phyloP scores from a whole-genome alignment of 2,797 vertebrate genomes.

The Salmo trutta region DNA sequence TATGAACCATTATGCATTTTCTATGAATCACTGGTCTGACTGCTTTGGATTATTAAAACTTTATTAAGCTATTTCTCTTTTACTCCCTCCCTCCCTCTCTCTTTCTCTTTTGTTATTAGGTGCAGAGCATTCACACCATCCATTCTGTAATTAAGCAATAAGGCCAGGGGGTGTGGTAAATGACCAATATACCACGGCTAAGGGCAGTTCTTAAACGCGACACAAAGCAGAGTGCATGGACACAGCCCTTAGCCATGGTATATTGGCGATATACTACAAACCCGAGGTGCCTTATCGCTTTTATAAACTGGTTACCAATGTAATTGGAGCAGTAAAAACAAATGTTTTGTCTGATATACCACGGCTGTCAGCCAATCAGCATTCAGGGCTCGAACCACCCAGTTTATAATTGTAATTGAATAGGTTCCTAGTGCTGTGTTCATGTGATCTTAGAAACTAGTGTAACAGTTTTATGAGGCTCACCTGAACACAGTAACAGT shows the following conservation, averaged over 20 bases:
- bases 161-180: no score
- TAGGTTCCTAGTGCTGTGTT: background rate
- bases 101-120: background rate
- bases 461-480: background rate
- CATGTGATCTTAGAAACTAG: background rate
- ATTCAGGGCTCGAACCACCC: no score
- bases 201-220: no score
- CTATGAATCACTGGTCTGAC: background rate
- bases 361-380: no score
- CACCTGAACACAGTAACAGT: slow-evolving; percentile 17
- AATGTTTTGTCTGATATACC: no score
- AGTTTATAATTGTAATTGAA: background rate
- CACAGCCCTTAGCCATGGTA: no score
- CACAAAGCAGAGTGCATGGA: no score
- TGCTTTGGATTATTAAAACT: background rate
- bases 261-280: no score
- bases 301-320: no score
- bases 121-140: background rate
- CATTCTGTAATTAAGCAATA: background rate
- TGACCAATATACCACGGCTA: no score
- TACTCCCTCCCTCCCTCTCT: background rate
- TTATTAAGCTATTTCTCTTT: background rate
- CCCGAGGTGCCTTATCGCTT: no score
- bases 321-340: no score
- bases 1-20: background rate